phyloP scores from a whole-genome alignment of 2,113 vertebrate species.

The Crypturellus undulatus region DNA sequence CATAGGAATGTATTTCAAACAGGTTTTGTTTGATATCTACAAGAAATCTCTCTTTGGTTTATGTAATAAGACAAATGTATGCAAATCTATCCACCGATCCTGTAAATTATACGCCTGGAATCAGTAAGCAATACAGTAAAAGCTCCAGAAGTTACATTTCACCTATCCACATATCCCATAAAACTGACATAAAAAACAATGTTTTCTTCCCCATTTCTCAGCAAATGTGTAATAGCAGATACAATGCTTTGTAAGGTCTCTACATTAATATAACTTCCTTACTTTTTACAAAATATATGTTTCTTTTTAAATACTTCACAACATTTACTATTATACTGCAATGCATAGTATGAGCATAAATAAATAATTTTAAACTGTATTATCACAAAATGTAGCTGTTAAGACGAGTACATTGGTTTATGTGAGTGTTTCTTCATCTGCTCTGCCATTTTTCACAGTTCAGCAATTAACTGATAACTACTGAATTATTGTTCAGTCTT shows the following conservation, averaged over 20 bases:
- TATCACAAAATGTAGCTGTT: constrained; percentile 53
- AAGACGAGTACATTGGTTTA: constrained; percentile 28
- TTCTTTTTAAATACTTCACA: not conserved
- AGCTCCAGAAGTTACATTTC: constrained; percentile 40
- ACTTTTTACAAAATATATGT: constrained; percentile 38
- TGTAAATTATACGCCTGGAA: constrained; percentile 37
- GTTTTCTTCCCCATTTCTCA: constrained; percentile 2
- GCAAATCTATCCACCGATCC: constrained; percentile 31
- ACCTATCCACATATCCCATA: constrained; percentile 23
- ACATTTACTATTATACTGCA: constrained; percentile 28
- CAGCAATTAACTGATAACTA: constrained; percentile 44
- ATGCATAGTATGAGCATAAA: constrained; percentile 30
- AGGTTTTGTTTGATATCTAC: constrained; percentile 58
- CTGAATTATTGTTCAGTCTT: constrained; percentile 36
- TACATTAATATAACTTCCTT: constrained; percentile 14
- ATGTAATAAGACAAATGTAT: constrained; percentile 57
- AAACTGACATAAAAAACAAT: constrained; percentile 50
- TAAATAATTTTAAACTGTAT: constrained; percentile 56
- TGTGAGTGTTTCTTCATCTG: constrained; percentile 29
- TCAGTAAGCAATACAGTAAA: constrained; percentile 46
- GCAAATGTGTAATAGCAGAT: constrained; percentile 34
- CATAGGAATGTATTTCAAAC: constrained; percentile 12
- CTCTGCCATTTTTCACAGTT: constrained; percentile 28
- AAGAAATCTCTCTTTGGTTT: constrained; percentile 56
- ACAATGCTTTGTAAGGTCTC: constrained; percentile 5